phyloP scores from a whole-genome alignment of 2,888 invertebrate species.

The Miltochrista miniata region DNA sequence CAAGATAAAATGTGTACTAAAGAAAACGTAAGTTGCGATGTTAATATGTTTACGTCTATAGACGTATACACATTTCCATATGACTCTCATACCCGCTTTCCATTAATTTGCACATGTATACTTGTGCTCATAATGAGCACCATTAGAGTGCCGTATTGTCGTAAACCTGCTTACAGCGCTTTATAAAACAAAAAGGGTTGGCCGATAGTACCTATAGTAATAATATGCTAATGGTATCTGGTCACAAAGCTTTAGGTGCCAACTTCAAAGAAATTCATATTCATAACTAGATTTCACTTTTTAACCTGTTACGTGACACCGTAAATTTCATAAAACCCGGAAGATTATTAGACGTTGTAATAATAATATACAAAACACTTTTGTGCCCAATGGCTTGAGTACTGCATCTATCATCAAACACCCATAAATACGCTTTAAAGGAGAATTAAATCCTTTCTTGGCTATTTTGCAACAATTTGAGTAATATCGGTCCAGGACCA shows the following conservation, averaged over 20 bases:
- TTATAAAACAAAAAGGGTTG: slow-evolving; percentile 11
- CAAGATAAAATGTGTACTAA: slow-evolving; percentile 8
- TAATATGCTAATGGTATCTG: background rate
- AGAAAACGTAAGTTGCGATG: slow-evolving; percentile 16
- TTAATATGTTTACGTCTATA: slow-evolving; percentile 16
- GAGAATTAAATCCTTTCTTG: too few species aligned
- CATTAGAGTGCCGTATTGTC: slow-evolving; percentile 15
- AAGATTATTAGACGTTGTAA: too few species aligned
- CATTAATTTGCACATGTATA: slow-evolving; percentile 30
- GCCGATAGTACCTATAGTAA: too few species aligned
- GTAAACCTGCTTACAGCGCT: slow-evolving; percentile 9
- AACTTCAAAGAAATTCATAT: slow-evolving; percentile 10
- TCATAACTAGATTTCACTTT: too few species aligned
- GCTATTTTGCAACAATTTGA: too few species aligned
- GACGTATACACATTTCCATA: slow-evolving; percentile 5
- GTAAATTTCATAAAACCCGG: too few species aligned
- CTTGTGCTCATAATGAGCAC: slow-evolving; percentile 7
- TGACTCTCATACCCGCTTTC: slow-evolving; percentile 16
- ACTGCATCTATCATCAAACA: too few species aligned
- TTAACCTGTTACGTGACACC: too few species aligned
- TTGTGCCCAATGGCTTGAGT: too few species aligned
- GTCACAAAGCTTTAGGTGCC: slow-evolving; percentile 26
- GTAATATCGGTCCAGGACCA: too few species aligned
- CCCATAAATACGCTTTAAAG: too few species aligned
- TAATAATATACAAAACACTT: too few species aligned